Evolutionary conservation across 2,797 vertebrate genomes (phyloP).

Genomic region (Sebastes flavidus): DNA sequence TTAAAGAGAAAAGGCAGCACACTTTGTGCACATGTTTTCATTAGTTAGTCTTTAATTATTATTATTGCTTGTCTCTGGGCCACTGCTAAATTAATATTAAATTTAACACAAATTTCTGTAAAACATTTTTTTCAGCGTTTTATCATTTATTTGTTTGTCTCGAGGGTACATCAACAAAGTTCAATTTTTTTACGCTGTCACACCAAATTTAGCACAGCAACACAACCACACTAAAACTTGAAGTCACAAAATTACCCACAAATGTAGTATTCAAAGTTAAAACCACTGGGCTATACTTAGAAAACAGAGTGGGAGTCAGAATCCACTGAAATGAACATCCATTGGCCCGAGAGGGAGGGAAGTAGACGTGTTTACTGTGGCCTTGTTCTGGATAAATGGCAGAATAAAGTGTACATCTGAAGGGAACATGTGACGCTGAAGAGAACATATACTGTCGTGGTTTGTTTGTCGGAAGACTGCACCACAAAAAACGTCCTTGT

Average conservation of each 20-base stretch:
- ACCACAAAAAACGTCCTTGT: slow-evolving; percentile 42
- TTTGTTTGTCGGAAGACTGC: slow-evolving; percentile 10
- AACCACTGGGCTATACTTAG: not conserved
- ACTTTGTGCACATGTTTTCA: not conserved
- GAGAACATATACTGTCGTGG: not conserved
- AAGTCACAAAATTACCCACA: not conserved
- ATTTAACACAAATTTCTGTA: not conserved
- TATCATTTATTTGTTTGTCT: not conserved
- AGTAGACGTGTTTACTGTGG: not conserved
- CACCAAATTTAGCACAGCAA: not conserved
- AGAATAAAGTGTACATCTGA: not conserved
- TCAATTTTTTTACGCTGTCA: not conserved
- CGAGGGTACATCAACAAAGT: not conserved
- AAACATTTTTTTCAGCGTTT: not conserved
- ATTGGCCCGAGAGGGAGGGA: not conserved
- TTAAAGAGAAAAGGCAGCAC: not conserved
- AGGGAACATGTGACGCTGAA: not conserved
- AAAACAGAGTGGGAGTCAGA: not conserved
- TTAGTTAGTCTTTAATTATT: not conserved
- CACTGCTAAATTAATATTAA: not conserved
- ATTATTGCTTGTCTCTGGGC: not conserved
- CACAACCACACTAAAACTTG: not conserved
- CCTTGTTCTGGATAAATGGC: not conserved
- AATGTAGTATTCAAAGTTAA: not conserved
- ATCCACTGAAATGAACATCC: not conserved